Evolutionary conservation across 2,888 invertebrate species (phyloP).

Genomic region (Lathronympha strigana): DNA sequence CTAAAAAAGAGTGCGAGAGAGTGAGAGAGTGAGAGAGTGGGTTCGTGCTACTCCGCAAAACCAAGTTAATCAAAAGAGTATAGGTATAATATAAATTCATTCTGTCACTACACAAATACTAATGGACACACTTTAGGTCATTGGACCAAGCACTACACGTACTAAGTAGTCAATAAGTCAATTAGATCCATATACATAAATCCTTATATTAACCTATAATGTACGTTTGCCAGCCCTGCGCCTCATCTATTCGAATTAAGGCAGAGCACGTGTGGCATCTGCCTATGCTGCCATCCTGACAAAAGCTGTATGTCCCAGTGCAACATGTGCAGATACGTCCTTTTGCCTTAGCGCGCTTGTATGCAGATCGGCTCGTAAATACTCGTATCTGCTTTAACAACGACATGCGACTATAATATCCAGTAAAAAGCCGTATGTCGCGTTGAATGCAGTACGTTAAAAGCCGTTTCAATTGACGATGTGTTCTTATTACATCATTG

Average conservation of each 20-base stretch:
- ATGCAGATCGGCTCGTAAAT: conserved; percentile 76
- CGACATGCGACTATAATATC: conserved; percentile 61
- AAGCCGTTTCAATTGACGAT: conserved; percentile 13
- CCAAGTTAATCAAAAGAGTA: no score
- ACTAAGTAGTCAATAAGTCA: background rate
- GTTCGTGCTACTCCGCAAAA: no score
- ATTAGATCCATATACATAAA: background rate
- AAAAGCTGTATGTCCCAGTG: conserved; percentile 1
- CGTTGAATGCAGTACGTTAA: background rate
- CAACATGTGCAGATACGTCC: background rate
- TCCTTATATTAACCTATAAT: conserved; percentile 1
- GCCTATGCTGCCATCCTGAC: conserved; percentile 54
- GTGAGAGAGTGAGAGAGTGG: no score
- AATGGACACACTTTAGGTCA: background rate
- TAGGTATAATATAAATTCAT: no score
- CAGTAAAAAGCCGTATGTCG: conserved; percentile 17
- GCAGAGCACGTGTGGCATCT: conserved; percentile 82
- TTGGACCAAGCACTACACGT: background rate
- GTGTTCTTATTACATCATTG: conserved; percentile 9
- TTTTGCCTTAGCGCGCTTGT: conserved; percentile 39
- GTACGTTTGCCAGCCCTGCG: conserved; percentile 62
- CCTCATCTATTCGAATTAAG: conserved; percentile 81
- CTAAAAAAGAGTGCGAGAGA: no score
- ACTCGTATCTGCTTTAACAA: conserved; percentile 75
- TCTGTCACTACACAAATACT: background rate